These are phyloP conservation scores for Octodon degus DNA, from an alignment of 2,113 vertebrate genomes.

Conservation along the genomic window DNA sequence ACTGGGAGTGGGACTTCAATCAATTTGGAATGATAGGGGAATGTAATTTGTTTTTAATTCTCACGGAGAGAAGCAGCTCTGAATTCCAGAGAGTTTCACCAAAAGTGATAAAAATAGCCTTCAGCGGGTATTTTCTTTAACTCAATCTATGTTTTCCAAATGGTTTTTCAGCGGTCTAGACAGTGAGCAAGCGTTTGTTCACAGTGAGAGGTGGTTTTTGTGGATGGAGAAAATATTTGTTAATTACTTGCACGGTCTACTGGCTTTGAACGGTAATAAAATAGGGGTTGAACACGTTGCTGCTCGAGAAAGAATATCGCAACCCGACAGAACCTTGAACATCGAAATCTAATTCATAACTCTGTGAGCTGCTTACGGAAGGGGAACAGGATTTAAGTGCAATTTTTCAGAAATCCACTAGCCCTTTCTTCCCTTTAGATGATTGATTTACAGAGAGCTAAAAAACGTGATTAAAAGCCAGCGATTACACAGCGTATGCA, in stretches of 20 bases:
- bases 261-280: not conserved
- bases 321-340: not conserved
- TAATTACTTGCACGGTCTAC: not conserved
- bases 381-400: not conserved
- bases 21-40: not conserved
- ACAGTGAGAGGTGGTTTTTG: not conserved
- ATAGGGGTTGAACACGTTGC: not conserved
- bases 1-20: not conserved
- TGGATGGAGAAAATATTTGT: not conserved
- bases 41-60: constrained; percentile 42
- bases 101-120: not conserved
- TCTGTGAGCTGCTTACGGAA: not conserved
- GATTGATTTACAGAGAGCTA: not conserved
- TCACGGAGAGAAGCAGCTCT: not conserved
- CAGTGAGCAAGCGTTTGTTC: not conserved
- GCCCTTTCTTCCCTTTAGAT: not conserved
- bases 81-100: not conserved
- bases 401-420: not conserved
- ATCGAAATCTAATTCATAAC: not conserved
- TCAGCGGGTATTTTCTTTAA: not conserved
- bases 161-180: not conserved
- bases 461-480: not conserved
- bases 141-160: not conserved
- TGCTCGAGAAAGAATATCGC: not conserved
- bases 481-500: not conserved